Base-by-base conservation (phyloP, 2,888 invertebrate genomes). In the Mimumesa dahlbomi region DNA sequence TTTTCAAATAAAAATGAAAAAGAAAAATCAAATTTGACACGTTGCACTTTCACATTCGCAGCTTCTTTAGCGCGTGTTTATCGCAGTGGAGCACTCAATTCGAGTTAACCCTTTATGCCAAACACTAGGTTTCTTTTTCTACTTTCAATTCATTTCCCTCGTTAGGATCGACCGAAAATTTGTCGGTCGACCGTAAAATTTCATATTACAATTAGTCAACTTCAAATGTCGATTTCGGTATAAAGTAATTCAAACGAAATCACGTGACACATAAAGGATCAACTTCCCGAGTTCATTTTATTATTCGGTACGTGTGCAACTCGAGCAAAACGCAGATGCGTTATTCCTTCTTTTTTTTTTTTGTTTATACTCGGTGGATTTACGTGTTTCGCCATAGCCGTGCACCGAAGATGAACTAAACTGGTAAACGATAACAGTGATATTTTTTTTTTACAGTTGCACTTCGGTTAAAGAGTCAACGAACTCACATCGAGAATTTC, bases 391-490 rank as follows among this genome's bases (percentile, higher is more conserved):
- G n/a, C 25, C 4, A 25, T 25, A 7, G 25, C 25, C 3, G 3
- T 25, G 25, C 25, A 5, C 7, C 7, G 4, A 25, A 25, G n/a
- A 7, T n/a, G 11, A 34, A 34, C 34, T 43, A 57, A 53, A 53
- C 48, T 29, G 38, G 64, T 50, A 57, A 64, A 54, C 50, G 19
- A 38, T 2, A 18, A 38, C 16, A 11, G 36, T 18, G 22, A 36
- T 29, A 36, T 46, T n/a, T n/a, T n/a, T n/a, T n/a, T 19, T 46
- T 54, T 52, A 61, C 67, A 67, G 67, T 70, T 58, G 69, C 69
- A 58, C 69, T 69, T 65, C 52, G 58, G 42, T 53, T 16, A 54
- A n/a, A 25, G 53, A 59, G 58, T 59, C 13, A 36, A 66, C 22
- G 31, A 54, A 59, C 66, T 54, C 66, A 42, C 63, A 46, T 56